These are phyloP conservation scores for Philhelius pedissequus DNA, from an alignment of 2,888 invertebrate genomes.

Conservation along the genomic window DNA sequence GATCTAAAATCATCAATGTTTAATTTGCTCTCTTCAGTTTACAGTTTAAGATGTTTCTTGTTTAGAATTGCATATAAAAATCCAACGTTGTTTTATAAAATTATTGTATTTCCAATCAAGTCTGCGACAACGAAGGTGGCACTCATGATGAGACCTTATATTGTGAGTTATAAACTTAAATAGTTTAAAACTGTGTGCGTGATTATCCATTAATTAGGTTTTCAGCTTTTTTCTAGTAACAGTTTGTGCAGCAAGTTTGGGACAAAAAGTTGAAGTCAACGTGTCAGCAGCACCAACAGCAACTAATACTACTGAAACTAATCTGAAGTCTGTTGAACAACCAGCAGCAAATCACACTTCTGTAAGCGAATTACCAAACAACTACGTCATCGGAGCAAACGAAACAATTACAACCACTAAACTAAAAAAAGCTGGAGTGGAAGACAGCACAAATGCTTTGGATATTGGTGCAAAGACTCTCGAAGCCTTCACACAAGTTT, in stretches of 20 bases:
- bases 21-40: not conserved
- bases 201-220: constrained; percentile 20
- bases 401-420: not conserved
- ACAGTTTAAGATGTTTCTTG: not conserved
- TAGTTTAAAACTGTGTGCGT: not conserved
- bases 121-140: constrained; percentile 6
- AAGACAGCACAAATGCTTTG: not conserved
- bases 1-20: not conserved
- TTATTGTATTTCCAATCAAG: constrained; percentile 23
- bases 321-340: not conserved
- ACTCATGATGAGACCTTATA: constrained; percentile 29
- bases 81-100: not conserved
- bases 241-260: constrained; percentile 15
- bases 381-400: not conserved
- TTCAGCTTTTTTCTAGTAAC: constrained; percentile 7
- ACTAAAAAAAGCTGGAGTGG: not conserved
- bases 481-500: not conserved
- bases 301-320: not conserved
- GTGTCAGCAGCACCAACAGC: not conserved
- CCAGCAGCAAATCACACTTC: not conserved
- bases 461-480: not conserved
- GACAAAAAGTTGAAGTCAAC: not conserved
- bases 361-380: not conserved
- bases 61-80: constrained; percentile 35
- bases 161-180: constrained; percentile 29